Percentiles rank a stretch among this genome's conserved stretches.
phyloP scores from a whole-genome alignment of 2,888 invertebrate genomes.

The Melinopterus prodromus region DNA sequence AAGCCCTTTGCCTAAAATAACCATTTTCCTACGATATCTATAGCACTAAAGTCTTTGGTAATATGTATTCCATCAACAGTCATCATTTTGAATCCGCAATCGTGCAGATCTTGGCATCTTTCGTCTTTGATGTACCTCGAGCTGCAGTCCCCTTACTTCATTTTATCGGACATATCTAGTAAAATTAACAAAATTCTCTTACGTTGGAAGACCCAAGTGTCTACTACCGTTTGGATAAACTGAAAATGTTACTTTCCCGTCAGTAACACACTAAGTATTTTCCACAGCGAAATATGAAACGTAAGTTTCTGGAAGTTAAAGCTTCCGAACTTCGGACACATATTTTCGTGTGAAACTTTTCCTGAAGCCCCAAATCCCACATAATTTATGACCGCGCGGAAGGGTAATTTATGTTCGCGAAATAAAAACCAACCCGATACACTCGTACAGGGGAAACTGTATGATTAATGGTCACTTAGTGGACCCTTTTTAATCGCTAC shows the following conservation, averaged over 20 bases:
- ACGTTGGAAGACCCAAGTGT: too few relatives aligned
- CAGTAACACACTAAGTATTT: not conserved
- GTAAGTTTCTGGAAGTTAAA: not conserved
- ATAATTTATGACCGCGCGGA: conserved; percentile 20
- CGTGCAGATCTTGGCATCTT: too few relatives aligned
- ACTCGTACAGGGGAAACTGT: conserved; percentile 21
- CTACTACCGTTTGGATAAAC: not conserved
- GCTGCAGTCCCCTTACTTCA: too few relatives aligned
- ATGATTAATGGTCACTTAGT: conserved; percentile 27
- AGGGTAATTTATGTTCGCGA: conserved; percentile 24
- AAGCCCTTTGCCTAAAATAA: too few relatives aligned
- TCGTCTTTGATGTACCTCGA: too few relatives aligned
- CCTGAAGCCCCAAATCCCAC: not conserved
- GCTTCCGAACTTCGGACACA: not conserved
- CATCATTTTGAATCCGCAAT: too few relatives aligned
- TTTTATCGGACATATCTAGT: too few relatives aligned
- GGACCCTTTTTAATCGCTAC: conserved; percentile 15
- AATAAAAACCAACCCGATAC: conserved; percentile 12
- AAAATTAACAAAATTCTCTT: too few relatives aligned
- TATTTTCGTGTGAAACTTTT: not conserved
- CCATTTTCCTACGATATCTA: too few relatives aligned
- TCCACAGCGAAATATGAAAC: not conserved
- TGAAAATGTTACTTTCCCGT: not conserved
- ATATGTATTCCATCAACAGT: too few relatives aligned
- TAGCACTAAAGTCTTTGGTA: too few relatives aligned